Percentiles rank a stretch among this genome's conserved stretches.
Conservation (phyloP, 1,140 invertebrate genomes). For the Anthonomus grandis region DNA sequence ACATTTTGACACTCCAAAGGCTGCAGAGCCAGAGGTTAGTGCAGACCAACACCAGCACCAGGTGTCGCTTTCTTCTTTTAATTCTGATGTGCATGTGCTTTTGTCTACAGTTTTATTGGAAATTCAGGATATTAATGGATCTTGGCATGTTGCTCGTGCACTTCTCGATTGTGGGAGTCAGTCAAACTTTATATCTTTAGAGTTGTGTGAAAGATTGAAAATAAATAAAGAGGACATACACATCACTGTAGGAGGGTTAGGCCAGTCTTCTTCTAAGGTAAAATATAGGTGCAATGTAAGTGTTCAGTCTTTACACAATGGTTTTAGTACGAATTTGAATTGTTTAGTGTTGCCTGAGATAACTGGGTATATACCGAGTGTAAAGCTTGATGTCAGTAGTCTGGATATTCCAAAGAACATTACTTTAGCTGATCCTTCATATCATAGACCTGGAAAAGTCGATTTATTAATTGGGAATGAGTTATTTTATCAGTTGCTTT, state of each 20-base stretch:
- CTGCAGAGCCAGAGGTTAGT: not conserved
- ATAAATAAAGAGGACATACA: not conserved
- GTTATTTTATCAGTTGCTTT: constrained; percentile 12
- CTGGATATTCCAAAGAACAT: not conserved
- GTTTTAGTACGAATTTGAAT: not conserved
- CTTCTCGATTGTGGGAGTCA: not conserved
- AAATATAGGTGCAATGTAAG: not conserved
- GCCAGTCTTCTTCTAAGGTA: not conserved
- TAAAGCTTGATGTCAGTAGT: not conserved
- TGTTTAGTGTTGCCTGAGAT: not conserved
- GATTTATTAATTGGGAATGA: constrained; percentile 9
- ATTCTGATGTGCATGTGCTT: not conserved
- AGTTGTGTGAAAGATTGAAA: not conserved
- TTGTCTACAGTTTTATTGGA: not conserved
- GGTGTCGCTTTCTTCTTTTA: not conserved
- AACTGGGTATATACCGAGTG: not conserved
- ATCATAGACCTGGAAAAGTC: constrained; percentile 2
- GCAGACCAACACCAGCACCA: too few species aligned
- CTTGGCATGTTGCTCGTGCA: not conserved
- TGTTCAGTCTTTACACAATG: not conserved
- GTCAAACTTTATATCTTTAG: not conserved
- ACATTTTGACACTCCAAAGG: not conserved
- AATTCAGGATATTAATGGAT: not conserved
- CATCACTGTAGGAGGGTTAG: not conserved
- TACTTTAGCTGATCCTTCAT: not conserved